Base-by-base conservation (phyloP, 2,797 vertebrate species). In the Neomorphus geoffroyi region DNA sequence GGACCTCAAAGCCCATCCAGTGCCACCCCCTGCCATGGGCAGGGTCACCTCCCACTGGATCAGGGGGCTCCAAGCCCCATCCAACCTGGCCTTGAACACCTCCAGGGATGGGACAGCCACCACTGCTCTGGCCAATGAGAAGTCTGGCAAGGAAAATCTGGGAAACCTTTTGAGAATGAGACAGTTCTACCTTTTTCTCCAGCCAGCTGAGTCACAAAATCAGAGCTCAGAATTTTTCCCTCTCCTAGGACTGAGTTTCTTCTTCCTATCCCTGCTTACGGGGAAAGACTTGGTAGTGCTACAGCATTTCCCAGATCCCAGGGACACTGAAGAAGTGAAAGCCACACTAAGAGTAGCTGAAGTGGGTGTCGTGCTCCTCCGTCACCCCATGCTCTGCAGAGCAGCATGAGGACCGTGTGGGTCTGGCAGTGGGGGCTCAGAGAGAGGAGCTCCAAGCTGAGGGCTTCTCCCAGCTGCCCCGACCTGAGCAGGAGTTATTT, bases 391-490 rank as follows among this genome's bases (percentile, higher is more conserved):
- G 50, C 46, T 35, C 37, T 26, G 28, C 1, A 0, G 86, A 30
- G 26, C 51, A 87, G 46, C 4, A 1, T 18, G n/a, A 43, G 50
- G 8, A 50, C 28, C 0, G 0, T 2, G 23, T 26, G n/a, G 64
- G 33, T 30, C 28, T 3, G 4, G 57, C 65, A 33, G 17, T 11
- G 10, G 33, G 35, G 30, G 41, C n/a, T 77, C 2, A 0, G 43
- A 54, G 24, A 18, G 66, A 53, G 62, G 32, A 60, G 45, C n/a
- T 45, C 37, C 19, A 21, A 37, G 54, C 10, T 70, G n/a, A 10
- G 43, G n/a, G 28, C 51, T 24, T 46, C 66, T 53, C 27, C 13
- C 33, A 43, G 62, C 21, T 43, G 14, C 39, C 74, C 30, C 0
- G 1, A 18, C 17, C 11, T 3, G 22, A 70, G 23, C 67, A 60